Conservation (phyloP, 1,140 invertebrate species). For the Lineus longissimus region DNA sequence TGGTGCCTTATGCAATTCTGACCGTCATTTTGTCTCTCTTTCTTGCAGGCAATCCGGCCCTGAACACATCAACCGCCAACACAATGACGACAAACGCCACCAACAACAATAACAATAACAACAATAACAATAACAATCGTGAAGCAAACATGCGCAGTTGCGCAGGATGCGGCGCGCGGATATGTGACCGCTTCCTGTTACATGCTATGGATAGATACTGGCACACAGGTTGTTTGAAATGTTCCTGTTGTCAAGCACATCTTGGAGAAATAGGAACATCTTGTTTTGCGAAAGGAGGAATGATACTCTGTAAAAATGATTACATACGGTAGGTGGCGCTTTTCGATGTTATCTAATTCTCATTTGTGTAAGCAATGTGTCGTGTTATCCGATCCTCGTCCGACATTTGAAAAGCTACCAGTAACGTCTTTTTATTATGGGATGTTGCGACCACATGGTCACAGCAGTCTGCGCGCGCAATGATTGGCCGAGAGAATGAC, state of each 20-base stretch:
- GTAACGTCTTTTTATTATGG: too few species aligned
- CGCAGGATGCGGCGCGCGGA: conserved; percentile 66
- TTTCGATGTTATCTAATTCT: too few species aligned
- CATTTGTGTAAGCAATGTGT: too few species aligned
- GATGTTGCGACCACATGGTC: too few species aligned
- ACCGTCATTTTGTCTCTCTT: too few species aligned
- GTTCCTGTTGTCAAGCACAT: conserved; percentile 77
- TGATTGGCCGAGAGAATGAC: too few species aligned
- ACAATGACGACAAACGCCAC: conserved; percentile 1
- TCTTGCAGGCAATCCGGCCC: too few species aligned
- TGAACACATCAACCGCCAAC: background rate
- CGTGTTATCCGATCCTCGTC: too few species aligned
- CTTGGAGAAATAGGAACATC: conserved; percentile 83
- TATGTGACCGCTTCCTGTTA: conserved; percentile 81
- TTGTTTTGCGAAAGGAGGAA: conserved; percentile 84
- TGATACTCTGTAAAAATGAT: conserved; percentile 91
- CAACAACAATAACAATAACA: background rate
- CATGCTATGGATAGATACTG: conserved; percentile 87
- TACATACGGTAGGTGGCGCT: conserved; percentile 75
- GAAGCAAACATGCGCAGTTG: conserved; percentile 32
- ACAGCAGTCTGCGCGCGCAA: too few species aligned
- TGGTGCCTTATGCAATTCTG: too few species aligned
- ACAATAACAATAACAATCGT: background rate
- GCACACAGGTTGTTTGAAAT: conserved; percentile 88
- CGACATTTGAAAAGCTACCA: too few species aligned